These are phyloP conservation scores for Penelope pileata DNA, from an alignment of 2,113 vertebrate genomes.

Conservation along the genomic window DNA sequence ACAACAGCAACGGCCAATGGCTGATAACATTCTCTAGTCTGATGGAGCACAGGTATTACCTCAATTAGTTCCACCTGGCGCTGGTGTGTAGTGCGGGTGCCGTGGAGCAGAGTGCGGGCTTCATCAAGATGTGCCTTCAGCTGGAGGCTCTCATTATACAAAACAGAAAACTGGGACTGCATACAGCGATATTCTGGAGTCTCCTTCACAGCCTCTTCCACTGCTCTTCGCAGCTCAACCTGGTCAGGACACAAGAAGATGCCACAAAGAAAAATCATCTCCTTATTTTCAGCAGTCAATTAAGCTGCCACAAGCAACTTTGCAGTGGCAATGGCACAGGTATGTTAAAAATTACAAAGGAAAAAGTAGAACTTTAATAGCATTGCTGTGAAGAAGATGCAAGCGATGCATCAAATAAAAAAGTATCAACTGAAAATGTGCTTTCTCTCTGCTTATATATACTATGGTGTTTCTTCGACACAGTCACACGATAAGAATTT, in stretches of 20 bases:
- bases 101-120: slow-evolving; percentile 90
- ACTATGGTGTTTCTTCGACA: background rate
- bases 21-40: background rate
- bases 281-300: background rate
- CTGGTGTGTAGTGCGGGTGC: slow-evolving; percentile 90
- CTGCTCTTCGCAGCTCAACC: slow-evolving; percentile 87
- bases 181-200: slow-evolving; percentile 94
- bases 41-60: slow-evolving; percentile 56
- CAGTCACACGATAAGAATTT: background rate
- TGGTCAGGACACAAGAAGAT: slow-evolving; percentile 46
- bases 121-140: slow-evolving; percentile 94
- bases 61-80: slow-evolving; percentile 96
- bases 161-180: slow-evolving; percentile 96
- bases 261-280: background rate
- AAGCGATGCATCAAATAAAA: background rate
- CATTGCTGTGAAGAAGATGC: background rate
- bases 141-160: slow-evolving; percentile 95
- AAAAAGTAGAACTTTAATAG: background rate
- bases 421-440: background rate
- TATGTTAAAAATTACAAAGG: background rate
- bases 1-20: rapidly evolving
- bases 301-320: background rate
- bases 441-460: background rate
- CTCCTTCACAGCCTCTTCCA: slow-evolving; percentile 92
- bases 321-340: too few relatives aligned